Conservation (phyloP, 1,140 invertebrate species). For the Harlomillsia oculata region DNA sequence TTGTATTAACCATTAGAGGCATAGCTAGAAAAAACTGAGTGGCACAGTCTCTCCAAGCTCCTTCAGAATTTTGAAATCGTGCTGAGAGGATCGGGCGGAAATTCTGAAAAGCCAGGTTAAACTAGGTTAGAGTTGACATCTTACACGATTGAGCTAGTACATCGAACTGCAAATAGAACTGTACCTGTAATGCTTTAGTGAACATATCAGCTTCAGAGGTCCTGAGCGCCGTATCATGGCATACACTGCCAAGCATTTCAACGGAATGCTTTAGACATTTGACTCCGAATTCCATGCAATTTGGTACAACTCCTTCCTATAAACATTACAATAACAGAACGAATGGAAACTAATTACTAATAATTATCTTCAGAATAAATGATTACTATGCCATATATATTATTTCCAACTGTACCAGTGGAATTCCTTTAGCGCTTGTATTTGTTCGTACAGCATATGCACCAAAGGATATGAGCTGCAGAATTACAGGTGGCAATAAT, state of each 20-base stretch:
- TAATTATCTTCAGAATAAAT: neutral
- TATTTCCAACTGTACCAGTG: conserved; percentile 15
- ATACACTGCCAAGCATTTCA: conserved; percentile 7
- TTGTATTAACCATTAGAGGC: conserved; percentile 23
- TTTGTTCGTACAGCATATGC: conserved; percentile 27
- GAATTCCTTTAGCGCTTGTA: conserved; percentile 22
- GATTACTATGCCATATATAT: neutral
- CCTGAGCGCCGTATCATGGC: too few relatives aligned
- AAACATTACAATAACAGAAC: neutral
- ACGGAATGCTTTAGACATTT: conserved; percentile 30
- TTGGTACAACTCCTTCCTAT: conserved; percentile 31
- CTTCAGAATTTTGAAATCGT: conserved; percentile 32
- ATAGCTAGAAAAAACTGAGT: conserved; percentile 31
- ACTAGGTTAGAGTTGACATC: too few relatives aligned
- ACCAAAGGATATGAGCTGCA: conserved; percentile 31
- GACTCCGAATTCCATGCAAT: conserved; percentile 34
- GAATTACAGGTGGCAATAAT: conserved; percentile 22
- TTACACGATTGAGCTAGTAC: too few relatives aligned
- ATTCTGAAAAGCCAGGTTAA: too few relatives aligned
- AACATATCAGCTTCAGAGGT: too few relatives aligned
- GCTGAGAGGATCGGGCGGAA: conserved; percentile 30
- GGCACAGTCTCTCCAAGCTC: conserved; percentile 31
- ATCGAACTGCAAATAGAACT: too few relatives aligned
- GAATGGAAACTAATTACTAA: neutral
- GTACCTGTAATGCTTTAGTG: too few relatives aligned